Evolutionary conservation across 2,113 vertebrate species (phyloP), one percentile per base, ranked within the genome.

Genomic region (Excalfactoria chinensis): DNA sequence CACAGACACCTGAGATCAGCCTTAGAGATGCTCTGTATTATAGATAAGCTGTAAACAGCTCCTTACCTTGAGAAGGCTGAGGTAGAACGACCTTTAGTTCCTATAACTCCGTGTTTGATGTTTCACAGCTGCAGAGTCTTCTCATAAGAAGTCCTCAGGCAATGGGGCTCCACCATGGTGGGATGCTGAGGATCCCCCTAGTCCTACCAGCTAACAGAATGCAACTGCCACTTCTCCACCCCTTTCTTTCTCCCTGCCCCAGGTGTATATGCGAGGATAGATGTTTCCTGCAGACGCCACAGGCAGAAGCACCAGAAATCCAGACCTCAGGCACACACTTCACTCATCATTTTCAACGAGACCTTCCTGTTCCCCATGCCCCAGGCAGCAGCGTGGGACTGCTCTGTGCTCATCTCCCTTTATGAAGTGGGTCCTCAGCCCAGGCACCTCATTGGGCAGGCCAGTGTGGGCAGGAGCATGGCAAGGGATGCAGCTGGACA

Each of bases 291-390:
- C 88, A 97, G 98, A 76, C 91, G 92, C 51, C 96, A 88, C 75
- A 98, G 96, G 83, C 74, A 98, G 72, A 98, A 95, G 73, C 97
- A 97, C 71, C 98, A 98, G 93, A 98, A 97, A 89, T 98, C 97
- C 32, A 94, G 97, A 13, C 72, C 92, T 8, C 90, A 84, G 90
- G 64, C 78, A 30, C 86, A 82, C 34, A 69, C 87, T 22, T 82
- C 93, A 6, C 59, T 98, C 53, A 98, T 97, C 2, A 93, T 98
- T 81, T 98, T 98, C 93, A 98, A 97, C 23, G 96, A 98, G 84
- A 97, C 97, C 62, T 88, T 98, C 69, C 92, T 97, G 34, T 98
- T 98, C 93, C 79, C 94, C 43, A 78, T 98, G 30, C 97, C 97
- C 13, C 96, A 98, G 74, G 73, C 88, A 51, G 91, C 93, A 8